These are phyloP conservation scores for Drosophila aldrichi DNA, from an alignment of 2,888 invertebrate genomes.

Conservation along the genomic window DNA sequence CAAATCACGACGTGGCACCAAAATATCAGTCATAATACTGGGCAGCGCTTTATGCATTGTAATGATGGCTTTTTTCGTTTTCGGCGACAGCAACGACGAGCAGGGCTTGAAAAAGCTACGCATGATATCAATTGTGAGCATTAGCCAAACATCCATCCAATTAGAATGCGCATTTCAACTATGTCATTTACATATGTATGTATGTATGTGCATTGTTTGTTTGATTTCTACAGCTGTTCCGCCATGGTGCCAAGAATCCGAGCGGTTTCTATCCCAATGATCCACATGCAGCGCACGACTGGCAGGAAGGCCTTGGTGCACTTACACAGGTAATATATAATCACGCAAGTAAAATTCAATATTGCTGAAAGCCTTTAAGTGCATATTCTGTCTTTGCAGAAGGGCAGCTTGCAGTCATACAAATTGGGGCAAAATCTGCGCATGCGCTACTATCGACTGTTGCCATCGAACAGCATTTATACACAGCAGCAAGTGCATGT, in stretches of 20 bases:
- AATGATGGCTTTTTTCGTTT: conserved; percentile 84
- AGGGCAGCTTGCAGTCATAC: conserved; percentile 91
- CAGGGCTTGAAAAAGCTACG: conserved; percentile 82
- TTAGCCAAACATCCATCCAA: conserved; percentile 8
- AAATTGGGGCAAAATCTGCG: conserved; percentile 90
- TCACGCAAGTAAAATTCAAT: neutral
- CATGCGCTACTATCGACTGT: conserved; percentile 89
- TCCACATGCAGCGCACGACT: conserved; percentile 90
- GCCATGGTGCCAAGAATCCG: conserved; percentile 87
- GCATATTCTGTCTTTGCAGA: conserved; percentile 85
- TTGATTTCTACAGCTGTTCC: conserved; percentile 78
- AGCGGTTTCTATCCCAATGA: conserved; percentile 91
- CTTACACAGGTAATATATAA: conserved; percentile 87
- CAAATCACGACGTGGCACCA: conserved; percentile 81
- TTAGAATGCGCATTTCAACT: conserved; percentile 25
- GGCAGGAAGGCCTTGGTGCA: conserved; percentile 93
- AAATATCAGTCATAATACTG: conserved; percentile 83
- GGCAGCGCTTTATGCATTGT: conserved; percentile 82
- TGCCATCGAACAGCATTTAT: conserved; percentile 87
- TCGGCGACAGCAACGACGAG: conserved; percentile 84
- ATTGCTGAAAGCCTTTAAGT: conserved; percentile 1
- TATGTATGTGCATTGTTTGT: neutral
- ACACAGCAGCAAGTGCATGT: conserved; percentile 88
- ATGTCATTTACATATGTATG: conserved; percentile 8
- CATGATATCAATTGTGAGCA: conserved; percentile 84